phyloP scores from a whole-genome alignment of 2,888 invertebrate genomes.

The Hyalella azteca region DNA sequence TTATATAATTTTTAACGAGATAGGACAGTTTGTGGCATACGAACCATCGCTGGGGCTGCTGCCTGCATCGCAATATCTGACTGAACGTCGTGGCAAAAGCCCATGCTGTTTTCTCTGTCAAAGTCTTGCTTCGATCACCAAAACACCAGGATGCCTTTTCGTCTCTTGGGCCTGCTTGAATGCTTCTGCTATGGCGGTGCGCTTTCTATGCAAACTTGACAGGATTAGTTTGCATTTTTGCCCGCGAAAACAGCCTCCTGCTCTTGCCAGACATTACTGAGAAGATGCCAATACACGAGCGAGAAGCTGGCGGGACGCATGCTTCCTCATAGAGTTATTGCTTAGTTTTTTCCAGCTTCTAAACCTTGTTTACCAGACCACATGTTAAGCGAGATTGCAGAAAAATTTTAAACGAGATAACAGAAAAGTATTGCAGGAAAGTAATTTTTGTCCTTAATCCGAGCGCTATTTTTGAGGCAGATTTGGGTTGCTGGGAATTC shows the following conservation, averaged over 20 bases:
- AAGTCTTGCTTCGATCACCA: neutral
- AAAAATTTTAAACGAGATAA: too few relatives aligned
- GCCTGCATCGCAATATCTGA: constrained; percentile 17
- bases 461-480: too few relatives aligned
- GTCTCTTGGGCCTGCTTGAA: neutral
- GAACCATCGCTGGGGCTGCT: too few relatives aligned
- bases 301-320: neutral
- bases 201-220: constrained; percentile 34
- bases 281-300: constrained; percentile 11
- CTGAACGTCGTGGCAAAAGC: neutral
- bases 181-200: constrained; percentile 14
- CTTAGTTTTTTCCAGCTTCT: too few relatives aligned
- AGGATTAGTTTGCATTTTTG: constrained; percentile 35
- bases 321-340: constrained; percentile 19
- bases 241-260: constrained; percentile 27
- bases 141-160: neutral
- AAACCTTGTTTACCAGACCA: too few relatives aligned
- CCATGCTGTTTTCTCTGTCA: constrained; percentile 1
- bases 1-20: too few relatives aligned
- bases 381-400: too few relatives aligned
- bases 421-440: too few relatives aligned
- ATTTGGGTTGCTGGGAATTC: neutral
- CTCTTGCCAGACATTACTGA: constrained; percentile 15
- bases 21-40: too few relatives aligned
- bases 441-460: too few relatives aligned